Evolutionary conservation across 2,113 vertebrate genomes (phyloP), one percentile per base, ranked within the genome.

Genomic region (Pithys albifrons): DNA sequence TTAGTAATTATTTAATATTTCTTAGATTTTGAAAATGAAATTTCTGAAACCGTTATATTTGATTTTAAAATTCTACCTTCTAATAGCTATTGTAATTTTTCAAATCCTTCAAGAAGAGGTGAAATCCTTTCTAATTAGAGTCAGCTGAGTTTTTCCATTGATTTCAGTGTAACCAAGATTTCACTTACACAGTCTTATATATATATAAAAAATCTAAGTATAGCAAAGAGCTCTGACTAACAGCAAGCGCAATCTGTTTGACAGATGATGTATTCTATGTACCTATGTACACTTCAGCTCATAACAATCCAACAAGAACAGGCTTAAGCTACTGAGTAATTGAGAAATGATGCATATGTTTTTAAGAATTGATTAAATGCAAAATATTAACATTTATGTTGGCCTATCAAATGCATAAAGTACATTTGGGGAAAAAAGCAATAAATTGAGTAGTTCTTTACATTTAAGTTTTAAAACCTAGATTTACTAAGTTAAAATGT

Each of bases 211-310:
- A 17, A 14, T 2, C 51, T 94, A 91, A 87, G 82, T 75, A 37
- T 57, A 95, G 79, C 37, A 57, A 46, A 87, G 39, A 84, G 33
- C 33, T 95, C 83, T 93, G 94, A 91, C 71, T 95, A 95, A 93
- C 33, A 91, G 64, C 46, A 86, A 92, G 29, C 61, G 52, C 61
- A 96, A 95, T 94, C 89, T 95, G 45, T 66, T 93, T 81, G 70
- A 71, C n/a, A 87, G 69, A 88, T 95, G 65, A 87, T 0, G 0
- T 72, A 83, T 62, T 83, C 70, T 58, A 16, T 46, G 35, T 86
- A 71, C 81, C 78, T 65, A 89, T 75, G 69, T 58, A 69, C 51
- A 73, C n/a, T 65, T 65, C 45, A 82, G 85, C 59, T 95, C 19
- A 25, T 33, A 92, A 58, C 31, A 80, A 23, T n/a, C 69, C 35